A percentile compares a stretch with the other conserved stretches of the same genome.
Conservation (phyloP, 2,888 invertebrate genomes). For the Pachymerium ferrugineum region DNA sequence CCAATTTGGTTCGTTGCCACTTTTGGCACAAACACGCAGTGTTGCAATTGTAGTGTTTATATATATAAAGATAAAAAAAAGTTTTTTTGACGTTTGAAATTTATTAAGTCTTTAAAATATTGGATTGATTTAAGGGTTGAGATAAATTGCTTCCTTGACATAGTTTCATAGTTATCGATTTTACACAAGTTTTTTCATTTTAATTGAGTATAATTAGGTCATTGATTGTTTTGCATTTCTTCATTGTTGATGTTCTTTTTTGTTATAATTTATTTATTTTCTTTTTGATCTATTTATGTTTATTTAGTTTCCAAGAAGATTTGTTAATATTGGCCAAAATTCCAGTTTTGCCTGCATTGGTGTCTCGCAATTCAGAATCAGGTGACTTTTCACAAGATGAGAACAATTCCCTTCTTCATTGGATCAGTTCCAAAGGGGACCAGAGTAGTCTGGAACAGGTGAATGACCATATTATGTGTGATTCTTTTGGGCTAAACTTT, state of each 20-base stretch:
- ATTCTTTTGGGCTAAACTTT: background rate
- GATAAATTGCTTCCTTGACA: background rate
- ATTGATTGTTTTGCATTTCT: background rate
- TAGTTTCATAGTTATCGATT: background rate
- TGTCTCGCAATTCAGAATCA: slow-evolving; percentile 41
- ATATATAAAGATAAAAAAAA: too few relatives aligned
- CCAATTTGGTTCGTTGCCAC: too few relatives aligned
- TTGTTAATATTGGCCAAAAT: slow-evolving; percentile 71
- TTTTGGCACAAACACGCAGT: background rate
- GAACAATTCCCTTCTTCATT: slow-evolving; percentile 65
- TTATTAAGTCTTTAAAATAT: background rate
- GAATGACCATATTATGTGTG: slow-evolving; percentile 23
- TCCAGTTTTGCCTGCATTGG: slow-evolving; percentile 71
- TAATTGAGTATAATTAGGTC: background rate
- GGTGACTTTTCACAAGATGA: slow-evolving; percentile 37
- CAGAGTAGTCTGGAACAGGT: slow-evolving; percentile 70
- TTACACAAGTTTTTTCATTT: background rate
- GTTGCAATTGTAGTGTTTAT: too few relatives aligned
- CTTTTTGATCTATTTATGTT: slow-evolving; percentile 32
- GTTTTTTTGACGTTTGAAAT: background rate
- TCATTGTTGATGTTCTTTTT: slow-evolving; percentile 2
- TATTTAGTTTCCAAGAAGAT: slow-evolving; percentile 62
- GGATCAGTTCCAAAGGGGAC: slow-evolving; percentile 80
- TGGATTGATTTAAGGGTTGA: background rate
- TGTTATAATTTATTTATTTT: background rate